Conservation (phyloP, 2,113 vertebrate species). For the Castor canadensis region DNA sequence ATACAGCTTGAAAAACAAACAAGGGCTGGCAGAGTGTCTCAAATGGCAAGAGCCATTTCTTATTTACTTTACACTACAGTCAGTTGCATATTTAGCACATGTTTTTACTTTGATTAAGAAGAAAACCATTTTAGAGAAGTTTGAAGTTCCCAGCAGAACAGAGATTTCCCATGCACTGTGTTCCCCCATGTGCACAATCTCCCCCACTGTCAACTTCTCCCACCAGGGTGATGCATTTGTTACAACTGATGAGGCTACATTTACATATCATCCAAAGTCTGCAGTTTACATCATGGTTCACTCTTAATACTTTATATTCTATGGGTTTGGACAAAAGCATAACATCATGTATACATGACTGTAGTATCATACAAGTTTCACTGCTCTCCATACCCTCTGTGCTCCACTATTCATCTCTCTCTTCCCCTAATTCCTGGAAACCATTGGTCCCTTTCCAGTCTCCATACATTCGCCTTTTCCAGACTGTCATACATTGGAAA, state of each 20-base stretch:
- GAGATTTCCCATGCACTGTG: background rate
- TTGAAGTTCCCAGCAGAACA: background rate
- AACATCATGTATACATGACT: background rate
- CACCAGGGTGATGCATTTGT: background rate
- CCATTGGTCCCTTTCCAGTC: background rate
- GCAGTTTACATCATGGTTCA: background rate
- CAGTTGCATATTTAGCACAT: background rate
- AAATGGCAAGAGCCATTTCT: too few relatives aligned
- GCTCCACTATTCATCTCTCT: background rate
- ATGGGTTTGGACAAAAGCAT: background rate
- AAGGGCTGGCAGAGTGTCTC: too few relatives aligned
- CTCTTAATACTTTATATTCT: background rate
- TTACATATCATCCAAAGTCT: background rate
- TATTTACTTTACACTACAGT: background rate
- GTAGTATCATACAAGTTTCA: too few relatives aligned
- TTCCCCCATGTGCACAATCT: rapidly evolving
- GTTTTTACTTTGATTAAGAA: background rate
- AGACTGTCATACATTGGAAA: background rate
- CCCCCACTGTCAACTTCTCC: rapidly evolving
- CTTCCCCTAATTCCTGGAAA: too few relatives aligned
- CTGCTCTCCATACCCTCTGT: background rate
- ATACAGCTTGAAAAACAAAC: background rate
- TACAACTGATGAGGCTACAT: too few relatives aligned
- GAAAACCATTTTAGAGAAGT: background rate
- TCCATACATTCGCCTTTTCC: background rate